These are phyloP conservation scores for Pseudomyrmex flavicornis DNA, from an alignment of 1,140 invertebrate species.

Conservation along the genomic window DNA sequence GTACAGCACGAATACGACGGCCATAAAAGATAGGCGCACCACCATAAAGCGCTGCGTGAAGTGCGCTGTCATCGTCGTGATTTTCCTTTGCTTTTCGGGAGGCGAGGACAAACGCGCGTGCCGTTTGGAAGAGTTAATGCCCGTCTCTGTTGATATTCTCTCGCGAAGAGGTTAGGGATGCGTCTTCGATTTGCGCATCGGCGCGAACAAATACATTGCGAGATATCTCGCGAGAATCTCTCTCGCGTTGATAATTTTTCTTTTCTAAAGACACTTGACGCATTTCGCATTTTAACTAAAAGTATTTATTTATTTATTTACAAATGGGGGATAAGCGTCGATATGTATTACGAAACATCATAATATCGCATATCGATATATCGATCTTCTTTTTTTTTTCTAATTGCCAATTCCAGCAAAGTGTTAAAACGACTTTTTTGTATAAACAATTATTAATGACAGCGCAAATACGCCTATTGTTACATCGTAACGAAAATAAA, in stretches of 20 bases:
- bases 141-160: background rate
- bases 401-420: too few species aligned
- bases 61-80: slow-evolving; percentile 45
- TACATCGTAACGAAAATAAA: too few species aligned
- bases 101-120: slow-evolving; percentile 26
- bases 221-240: background rate
- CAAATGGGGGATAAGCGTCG: too few species aligned
- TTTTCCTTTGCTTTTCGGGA: slow-evolving; percentile 30
- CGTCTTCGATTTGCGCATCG: background rate
- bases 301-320: too few species aligned
- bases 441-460: too few species aligned
- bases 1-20: slow-evolving; percentile 67
- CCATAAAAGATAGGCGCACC: slow-evolving; percentile 64
- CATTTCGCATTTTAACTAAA: too few species aligned
- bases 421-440: too few species aligned
- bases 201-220: background rate
- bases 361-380: too few species aligned
- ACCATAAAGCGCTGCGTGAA: slow-evolving; percentile 59
- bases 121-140: background rate
- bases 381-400: too few species aligned
- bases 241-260: background rate
- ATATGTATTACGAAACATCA: too few species aligned
- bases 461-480: too few species aligned
- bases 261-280: too few species aligned
- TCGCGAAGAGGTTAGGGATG: background rate